Base-by-base conservation (phyloP, 2,888 invertebrate species). In the Craniophora ligustri region DNA sequence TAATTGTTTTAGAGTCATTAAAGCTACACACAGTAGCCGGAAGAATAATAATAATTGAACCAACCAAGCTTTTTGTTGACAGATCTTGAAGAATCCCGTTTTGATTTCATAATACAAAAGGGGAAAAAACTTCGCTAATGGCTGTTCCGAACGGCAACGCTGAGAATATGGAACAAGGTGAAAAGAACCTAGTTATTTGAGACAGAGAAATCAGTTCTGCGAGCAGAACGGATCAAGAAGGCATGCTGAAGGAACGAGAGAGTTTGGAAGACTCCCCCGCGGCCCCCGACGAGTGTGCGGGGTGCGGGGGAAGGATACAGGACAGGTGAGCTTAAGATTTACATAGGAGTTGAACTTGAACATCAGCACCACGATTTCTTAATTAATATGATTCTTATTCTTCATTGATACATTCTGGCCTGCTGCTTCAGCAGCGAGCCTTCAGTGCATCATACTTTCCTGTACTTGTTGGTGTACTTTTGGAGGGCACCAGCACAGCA, bases 171-270 rank as follows among this genome's bases (percentile, higher is more conserved):
- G 56, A 53, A 26, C 79, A 79, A 58, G 77, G 69, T 14, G 81
- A 84, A 78, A 48, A 79, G 66, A 79, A 81, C 78, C 84, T 85
- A 82, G 87, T 87, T 84, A 85, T 90, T 77, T 91, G 89, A 91
- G 89, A 86, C 36, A 78, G 38, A 87, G 81, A 85, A 81, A 77
- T 74, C 69, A 78, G 76, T 81, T 81, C 81, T 69, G 81, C 65
- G 31, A 70, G 73, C 76, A 81, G 74, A 72, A 80, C 78, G 76
- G 83, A 82, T 55, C 80, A 81, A 69, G 80, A 84, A 78, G 80
- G 80, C 65, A 96, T 96, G 96, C 90, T 96, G 88, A 96, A 96
- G 88, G 96, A 96, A 86, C 94, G 96, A 49, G 94, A 95, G 76
- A 91, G 94, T 85, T 89, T 94, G 84, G 88, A 89, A 77, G 89